These are phyloP conservation scores for Serilophus lunatus DNA, from an alignment of 2,113 vertebrate species.

Conservation along the genomic window DNA sequence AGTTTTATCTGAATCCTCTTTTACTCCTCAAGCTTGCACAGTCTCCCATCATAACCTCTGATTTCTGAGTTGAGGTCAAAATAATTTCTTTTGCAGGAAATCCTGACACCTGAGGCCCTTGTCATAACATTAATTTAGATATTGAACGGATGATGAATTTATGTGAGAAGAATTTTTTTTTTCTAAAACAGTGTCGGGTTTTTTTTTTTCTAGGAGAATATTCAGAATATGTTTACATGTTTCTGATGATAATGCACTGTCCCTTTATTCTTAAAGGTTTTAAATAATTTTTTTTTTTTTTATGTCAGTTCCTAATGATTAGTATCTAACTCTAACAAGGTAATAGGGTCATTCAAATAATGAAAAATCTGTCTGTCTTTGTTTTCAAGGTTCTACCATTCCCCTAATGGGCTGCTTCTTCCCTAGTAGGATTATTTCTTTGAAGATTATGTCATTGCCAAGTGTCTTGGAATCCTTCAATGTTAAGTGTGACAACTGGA, in stretches of 20 bases:
- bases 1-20: not conserved
- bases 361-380: not conserved
- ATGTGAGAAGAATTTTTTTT: not conserved
- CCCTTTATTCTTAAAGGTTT: not conserved
- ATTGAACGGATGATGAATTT: not conserved
- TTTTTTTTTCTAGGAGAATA: not conserved
- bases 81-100: conserved; percentile 32
- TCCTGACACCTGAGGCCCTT: conserved; percentile 20
- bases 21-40: not conserved
- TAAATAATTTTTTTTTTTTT: not conserved
- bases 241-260: not conserved
- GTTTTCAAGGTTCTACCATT: not conserved
- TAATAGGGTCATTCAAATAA: not conserved
- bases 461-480: not conserved
- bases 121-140: conserved; percentile 32
- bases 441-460: fast-evolving
- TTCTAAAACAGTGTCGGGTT: not conserved
- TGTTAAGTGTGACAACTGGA: not conserved
- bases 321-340: not conserved
- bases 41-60: not conserved
- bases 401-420: not conserved
- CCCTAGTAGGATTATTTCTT: not conserved
- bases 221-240: not conserved
- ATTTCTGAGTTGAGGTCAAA: conserved; percentile 32
- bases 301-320: not conserved